phyloP scores from a whole-genome alignment of 2,888 invertebrate species.

The Sinopyrophorus schimmeli region DNA sequence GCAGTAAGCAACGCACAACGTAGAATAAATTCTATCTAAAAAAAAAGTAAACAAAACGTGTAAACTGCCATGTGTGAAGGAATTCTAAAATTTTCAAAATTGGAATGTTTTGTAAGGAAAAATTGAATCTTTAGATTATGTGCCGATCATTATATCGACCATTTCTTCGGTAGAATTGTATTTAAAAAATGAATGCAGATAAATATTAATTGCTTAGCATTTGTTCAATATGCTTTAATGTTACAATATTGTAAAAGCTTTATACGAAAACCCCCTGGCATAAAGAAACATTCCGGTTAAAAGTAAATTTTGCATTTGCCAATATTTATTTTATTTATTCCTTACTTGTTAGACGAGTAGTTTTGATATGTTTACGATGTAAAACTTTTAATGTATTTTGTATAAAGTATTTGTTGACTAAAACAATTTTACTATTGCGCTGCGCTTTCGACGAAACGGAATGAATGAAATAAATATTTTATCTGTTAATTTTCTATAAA shows the following conservation, averaged over 20 bases:
- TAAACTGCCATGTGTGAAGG: not conserved
- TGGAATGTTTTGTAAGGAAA: not conserved
- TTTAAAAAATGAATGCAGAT: not conserved
- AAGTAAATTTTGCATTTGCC: not conserved
- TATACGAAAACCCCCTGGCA: not conserved
- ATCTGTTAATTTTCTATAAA: not conserved
- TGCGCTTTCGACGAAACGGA: no score
- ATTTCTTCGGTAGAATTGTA: not conserved
- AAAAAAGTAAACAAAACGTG: no score
- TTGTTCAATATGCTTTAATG: constrained; percentile 4
- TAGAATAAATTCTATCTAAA: no score
- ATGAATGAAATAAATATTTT: constrained; percentile 11
- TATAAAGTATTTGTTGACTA: no score
- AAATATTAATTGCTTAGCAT: constrained; percentile 3
- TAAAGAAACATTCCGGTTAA: constrained; percentile 11
- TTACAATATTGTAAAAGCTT: constrained; percentile 8
- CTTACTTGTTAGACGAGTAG: no score
- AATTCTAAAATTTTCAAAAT: no score
- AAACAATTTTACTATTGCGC: no score
- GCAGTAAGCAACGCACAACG: no score
- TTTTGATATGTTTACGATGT: no score
- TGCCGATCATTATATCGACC: not conserved
- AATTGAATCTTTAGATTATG: not conserved
- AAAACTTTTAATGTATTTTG: no score
- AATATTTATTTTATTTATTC: constrained; percentile 8